Evolutionary conservation across 1,140 invertebrate species (phyloP).

Genomic region (Trichomalopsis sarcophagae): DNA sequence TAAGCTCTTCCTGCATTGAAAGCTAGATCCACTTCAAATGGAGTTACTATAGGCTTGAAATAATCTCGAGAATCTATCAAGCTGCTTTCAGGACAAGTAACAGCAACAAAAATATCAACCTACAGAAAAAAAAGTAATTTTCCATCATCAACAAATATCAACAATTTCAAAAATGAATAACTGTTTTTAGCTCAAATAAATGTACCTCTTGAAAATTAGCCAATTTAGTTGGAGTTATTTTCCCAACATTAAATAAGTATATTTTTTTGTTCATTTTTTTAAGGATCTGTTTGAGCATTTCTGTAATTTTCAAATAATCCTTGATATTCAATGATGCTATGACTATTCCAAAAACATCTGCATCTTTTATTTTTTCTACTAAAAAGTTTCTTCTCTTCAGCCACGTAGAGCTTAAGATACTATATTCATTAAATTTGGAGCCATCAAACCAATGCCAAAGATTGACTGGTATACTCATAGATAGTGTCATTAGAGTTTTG

Average conservation of each 20-base stretch:
- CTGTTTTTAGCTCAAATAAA: not conserved
- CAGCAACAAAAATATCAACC: conserved; percentile 92
- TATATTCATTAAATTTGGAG: conserved; percentile 64
- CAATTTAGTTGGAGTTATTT: conserved; percentile 93
- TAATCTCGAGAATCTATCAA: conserved; percentile 90
- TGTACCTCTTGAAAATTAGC: conserved; percentile 91
- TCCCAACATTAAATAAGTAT: conserved; percentile 94
- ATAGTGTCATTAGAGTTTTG: conserved; percentile 74
- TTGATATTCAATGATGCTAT: conserved; percentile 90
- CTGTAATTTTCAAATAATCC: conserved; percentile 87
- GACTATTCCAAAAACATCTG: conserved; percentile 89
- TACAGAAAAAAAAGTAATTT: conserved; percentile 70
- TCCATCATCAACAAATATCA: not conserved
- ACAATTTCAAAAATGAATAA: not conserved
- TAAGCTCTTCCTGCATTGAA: conserved; percentile 80
- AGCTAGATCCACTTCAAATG: conserved; percentile 94
- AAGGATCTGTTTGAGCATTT: conserved; percentile 83
- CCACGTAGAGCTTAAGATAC: conserved; percentile 75
- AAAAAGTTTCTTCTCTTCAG: conserved; percentile 88
- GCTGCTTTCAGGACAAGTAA: conserved; percentile 92
- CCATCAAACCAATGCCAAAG: conserved; percentile 75
- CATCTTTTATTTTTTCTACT: conserved; percentile 92
- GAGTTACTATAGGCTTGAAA: conserved; percentile 92
- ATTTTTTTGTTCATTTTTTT: conserved; percentile 87
- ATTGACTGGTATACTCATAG: conserved; percentile 74